Base-by-base conservation (phyloP, 2,113 vertebrate species). In the Athene noctua region DNA sequence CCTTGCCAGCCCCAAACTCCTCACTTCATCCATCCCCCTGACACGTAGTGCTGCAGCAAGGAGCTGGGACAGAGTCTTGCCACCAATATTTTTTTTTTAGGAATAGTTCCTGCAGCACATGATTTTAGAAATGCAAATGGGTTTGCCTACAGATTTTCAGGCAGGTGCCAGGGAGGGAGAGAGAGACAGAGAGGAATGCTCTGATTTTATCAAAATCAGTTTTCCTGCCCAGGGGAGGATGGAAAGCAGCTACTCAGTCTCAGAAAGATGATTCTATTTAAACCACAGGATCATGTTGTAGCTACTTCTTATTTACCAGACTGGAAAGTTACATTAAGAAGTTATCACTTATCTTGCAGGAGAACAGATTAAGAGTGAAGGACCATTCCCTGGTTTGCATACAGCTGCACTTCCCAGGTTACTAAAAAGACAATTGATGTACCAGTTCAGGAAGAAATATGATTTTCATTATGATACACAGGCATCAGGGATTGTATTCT, bases 321-420 rank as follows among this genome's bases (percentile, higher is more conserved):
- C 94, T 97, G 96, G 96, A 97, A 97, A 97, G 95, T 96, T 95
- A 96, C 94, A 97, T 97, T 97, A 97, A 92, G 96, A 95, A 97
- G 94, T 97, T 96, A 97, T 96, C 96, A 95, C 95, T 97, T 97
- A 95, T 96, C 93, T 96, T 94, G 91, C 94, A 80, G 94, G 73
- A 91, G 93, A 95, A 83, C 88, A 96, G 96, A 97, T 97, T 96
- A 97, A 92, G 94, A 95, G 90, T 92, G 95, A 97, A 96, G 95
- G 90, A 94, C 82, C 74, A 8, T 96, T 95, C 94, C 67, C 90
- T 94, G 92, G 89, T 97, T 97, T 97, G 96, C 95, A 97, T 97
- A 92, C 73, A 92, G 94, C 93, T 95, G 63, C 73, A 85, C 91
- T 97, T 96, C 89, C 92, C 95, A 88, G 83, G 94, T 97, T 97